Percentiles rank a stretch among this genome's conserved stretches.
phyloP scores from a whole-genome alignment of 2,888 invertebrate species.

The Trachelus troglodyta region DNA sequence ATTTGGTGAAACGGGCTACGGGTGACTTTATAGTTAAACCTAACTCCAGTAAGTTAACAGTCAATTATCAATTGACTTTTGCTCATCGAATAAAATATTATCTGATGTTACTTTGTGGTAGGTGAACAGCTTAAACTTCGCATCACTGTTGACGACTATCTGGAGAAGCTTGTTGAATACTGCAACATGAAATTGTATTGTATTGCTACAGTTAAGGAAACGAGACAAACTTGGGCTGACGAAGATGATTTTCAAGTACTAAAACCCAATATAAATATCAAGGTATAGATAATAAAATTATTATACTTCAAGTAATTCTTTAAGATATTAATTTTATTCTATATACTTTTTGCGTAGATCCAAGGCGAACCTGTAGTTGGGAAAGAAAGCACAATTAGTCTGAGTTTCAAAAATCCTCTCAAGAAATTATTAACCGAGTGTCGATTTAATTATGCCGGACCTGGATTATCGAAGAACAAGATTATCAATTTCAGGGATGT shows the following conservation, averaged over 20 bases:
- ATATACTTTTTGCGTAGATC: conserved; percentile 65
- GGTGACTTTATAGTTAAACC: conserved; percentile 75
- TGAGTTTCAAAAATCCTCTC: conserved; percentile 79
- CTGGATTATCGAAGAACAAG: conserved; percentile 74
- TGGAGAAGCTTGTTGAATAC: conserved; percentile 84
- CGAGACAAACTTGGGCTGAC: conserved; percentile 84
- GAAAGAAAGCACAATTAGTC: conserved; percentile 69
- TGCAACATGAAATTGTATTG: conserved; percentile 83
- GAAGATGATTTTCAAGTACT: conserved; percentile 85
- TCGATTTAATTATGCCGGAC: conserved; percentile 77
- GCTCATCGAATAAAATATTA: background rate
- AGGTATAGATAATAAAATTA: conserved; percentile 66
- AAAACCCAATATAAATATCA: conserved; percentile 77
- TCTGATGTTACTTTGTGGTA: conserved; percentile 44
- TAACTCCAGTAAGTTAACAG: conserved; percentile 70
- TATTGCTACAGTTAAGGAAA: conserved; percentile 83
- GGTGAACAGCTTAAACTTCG: conserved; percentile 70
- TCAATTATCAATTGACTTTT: background rate
- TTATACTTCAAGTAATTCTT: background rate
- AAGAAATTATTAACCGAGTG: conserved; percentile 74
- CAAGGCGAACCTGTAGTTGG: conserved; percentile 72
- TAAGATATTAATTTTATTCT: conserved; percentile 1
- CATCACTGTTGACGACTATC: conserved; percentile 77
- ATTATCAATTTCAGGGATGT: conserved; percentile 71
- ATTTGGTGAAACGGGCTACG: conserved; percentile 76